Percentiles rank a stretch among this genome's conserved stretches.
phyloP scores from a whole-genome alignment of 2,888 invertebrate genomes.

The Macaria liturata region DNA sequence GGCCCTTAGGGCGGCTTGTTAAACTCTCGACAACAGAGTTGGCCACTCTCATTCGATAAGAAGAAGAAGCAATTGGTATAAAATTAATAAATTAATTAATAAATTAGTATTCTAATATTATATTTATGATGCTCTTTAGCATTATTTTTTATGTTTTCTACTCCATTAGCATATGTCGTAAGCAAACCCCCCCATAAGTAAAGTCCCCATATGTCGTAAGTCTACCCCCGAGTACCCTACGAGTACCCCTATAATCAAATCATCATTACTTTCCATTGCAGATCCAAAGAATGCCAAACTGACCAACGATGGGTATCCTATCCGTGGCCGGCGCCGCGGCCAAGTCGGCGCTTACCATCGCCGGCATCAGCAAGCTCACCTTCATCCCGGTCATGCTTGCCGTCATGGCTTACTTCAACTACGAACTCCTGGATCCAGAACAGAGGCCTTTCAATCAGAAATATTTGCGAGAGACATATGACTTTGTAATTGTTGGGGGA shows the following conservation, averaged over 20 bases:
- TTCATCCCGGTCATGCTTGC: slow-evolving; percentile 90
- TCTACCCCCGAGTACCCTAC: not conserved
- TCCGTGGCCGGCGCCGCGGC: slow-evolving; percentile 85
- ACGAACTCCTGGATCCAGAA: slow-evolving; percentile 93
- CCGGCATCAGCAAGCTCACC: slow-evolving; percentile 88
- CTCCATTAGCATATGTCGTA: no score
- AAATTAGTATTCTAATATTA: no score
- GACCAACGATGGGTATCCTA: slow-evolving; percentile 61
- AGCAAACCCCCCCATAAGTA: no score
- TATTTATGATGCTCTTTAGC: no score
- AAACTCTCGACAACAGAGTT: no score
- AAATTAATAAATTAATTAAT: no score
- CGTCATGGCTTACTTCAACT: slow-evolving; percentile 91
- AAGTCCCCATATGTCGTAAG: no score
- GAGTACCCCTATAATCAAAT: not conserved
- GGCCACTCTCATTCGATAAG: no score
- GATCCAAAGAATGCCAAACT: slow-evolving; percentile 44
- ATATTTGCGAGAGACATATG: slow-evolving; percentile 87
- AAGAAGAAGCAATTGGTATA: no score
- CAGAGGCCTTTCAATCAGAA: slow-evolving; percentile 89
- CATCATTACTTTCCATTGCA: slow-evolving; percentile 39
- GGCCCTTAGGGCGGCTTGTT: no score
- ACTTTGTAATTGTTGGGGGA: slow-evolving; percentile 92
- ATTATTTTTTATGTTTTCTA: no score
- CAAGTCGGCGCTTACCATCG: slow-evolving; percentile 87